Conservation (phyloP, 2,797 vertebrate genomes). For the Parambassis ranga region DNA sequence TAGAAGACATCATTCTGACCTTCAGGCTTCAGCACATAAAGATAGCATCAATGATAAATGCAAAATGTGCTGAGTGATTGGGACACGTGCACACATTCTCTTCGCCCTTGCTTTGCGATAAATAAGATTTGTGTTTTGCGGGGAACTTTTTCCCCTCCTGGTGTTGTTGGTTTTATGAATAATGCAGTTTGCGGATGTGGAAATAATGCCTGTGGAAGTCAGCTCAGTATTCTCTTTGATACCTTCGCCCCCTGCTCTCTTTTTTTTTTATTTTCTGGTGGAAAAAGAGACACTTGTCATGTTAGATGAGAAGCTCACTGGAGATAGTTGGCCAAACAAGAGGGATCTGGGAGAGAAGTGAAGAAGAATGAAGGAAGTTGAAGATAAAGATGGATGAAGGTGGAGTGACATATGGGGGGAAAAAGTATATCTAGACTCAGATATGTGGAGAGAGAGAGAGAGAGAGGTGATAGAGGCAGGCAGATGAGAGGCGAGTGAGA, state of each 20-base stretch:
- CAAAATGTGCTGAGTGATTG: constrained; percentile 1
- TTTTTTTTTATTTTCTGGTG: neutral
- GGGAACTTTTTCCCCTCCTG: constrained; percentile 43
- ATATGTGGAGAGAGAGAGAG: constrained; percentile 13
- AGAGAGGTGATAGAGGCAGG: constrained; percentile 15
- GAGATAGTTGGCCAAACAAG: constrained; percentile 53
- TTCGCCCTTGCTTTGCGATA: constrained; percentile 42
- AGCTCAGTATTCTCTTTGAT: constrained; percentile 76
- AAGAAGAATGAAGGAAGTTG: constrained; percentile 23
- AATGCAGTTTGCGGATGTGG: constrained; percentile 68
- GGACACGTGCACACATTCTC: constrained; percentile 13
- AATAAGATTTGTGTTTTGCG: constrained; percentile 51
- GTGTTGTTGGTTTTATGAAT: constrained; percentile 73
- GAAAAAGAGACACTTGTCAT: constrained; percentile 59
- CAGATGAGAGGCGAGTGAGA: constrained; percentile 8
- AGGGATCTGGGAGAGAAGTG: constrained; percentile 37
- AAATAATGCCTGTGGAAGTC: constrained; percentile 67
- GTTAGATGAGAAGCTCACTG: constrained; percentile 37
- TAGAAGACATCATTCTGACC: too few species aligned
- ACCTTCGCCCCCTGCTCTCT: constrained; percentile 54
- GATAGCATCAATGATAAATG: constrained; percentile 27
- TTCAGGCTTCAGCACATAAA: too few species aligned
- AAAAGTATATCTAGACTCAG: constrained; percentile 6
- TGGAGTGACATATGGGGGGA: constrained; percentile 11
- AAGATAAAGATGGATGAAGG: constrained; percentile 28